phyloP scores from a whole-genome alignment of 2,888 invertebrate species.

The Amiota communis region DNA sequence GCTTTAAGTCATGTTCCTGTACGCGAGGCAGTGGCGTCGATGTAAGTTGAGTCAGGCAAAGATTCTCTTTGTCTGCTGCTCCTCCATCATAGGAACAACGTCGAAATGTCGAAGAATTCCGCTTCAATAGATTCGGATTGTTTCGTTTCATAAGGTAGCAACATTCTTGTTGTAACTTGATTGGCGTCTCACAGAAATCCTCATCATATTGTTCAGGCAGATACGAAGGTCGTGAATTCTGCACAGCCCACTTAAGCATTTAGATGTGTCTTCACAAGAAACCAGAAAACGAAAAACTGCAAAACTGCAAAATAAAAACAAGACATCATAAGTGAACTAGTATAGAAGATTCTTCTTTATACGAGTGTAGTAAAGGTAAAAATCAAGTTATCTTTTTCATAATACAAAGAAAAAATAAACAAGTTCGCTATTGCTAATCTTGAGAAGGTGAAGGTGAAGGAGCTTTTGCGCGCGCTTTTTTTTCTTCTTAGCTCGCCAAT shows the following conservation, averaged over 20 bases:
- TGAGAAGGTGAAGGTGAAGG: neutral
- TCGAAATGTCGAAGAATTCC: conserved; percentile 40
- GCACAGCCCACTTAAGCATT: conserved; percentile 72
- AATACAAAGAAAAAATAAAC: neutral
- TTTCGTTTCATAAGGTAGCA: conserved; percentile 21
- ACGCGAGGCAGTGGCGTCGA: conserved; percentile 62
- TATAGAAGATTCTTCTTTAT: neutral
- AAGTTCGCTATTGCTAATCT: neutral
- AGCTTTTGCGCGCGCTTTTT: conserved; percentile 1
- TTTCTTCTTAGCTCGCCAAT: neutral
- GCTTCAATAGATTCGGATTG: conserved; percentile 36
- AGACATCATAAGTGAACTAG: neutral
- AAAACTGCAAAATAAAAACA: conserved; percentile 44
- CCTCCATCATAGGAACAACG: no score
- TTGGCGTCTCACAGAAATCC: neutral
- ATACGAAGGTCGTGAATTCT: conserved; percentile 67
- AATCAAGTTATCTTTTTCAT: conserved; percentile 33
- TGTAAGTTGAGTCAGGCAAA: conserved; percentile 53
- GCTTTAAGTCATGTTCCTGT: neutral
- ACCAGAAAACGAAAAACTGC: neutral
- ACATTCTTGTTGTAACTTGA: conserved; percentile 26
- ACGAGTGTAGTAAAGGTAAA: no score
- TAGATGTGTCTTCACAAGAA: conserved; percentile 26
- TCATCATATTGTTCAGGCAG: conserved; percentile 45
- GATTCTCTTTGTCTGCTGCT: conserved; percentile 67